Conservation (phyloP, 2,888 invertebrate species). For the Cosmorhoe ocellata region DNA sequence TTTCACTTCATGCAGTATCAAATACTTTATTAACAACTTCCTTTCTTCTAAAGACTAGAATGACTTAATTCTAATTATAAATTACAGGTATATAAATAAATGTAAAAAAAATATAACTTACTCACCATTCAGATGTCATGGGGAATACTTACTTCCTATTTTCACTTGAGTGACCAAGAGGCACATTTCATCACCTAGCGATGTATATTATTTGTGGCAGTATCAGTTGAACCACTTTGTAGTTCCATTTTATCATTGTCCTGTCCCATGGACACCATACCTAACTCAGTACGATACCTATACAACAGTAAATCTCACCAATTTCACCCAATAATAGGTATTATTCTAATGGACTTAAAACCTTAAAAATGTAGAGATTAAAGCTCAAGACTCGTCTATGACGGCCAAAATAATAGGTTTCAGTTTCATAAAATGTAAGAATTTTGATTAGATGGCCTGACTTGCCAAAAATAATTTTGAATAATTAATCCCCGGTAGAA, state of each 20-base stretch:
- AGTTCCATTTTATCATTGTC: constrained; percentile 51
- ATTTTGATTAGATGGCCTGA: constrained; percentile 59
- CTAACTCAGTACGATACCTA: constrained; percentile 37
- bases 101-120: constrained; percentile 35
- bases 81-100: constrained; percentile 26
- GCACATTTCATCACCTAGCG: constrained; percentile 40
- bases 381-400: constrained; percentile 50
- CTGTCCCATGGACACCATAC: constrained; percentile 49
- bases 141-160: constrained; percentile 59
- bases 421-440: constrained; percentile 38
- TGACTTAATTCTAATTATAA: constrained; percentile 13
- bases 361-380: constrained; percentile 58
- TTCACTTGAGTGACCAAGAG: constrained; percentile 56
- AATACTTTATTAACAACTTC: constrained; percentile 20
- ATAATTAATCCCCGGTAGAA: constrained; percentile 57
- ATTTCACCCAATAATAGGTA: constrained; percentile 31
- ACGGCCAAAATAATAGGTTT: constrained; percentile 43
- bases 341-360: constrained; percentile 53
- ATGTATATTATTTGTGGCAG: constrained; percentile 31
- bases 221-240: constrained; percentile 24
- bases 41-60: constrained; percentile 28
- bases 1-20: constrained; percentile 18
- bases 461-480: constrained; percentile 65
- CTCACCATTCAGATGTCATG: constrained; percentile 51
- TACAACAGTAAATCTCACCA: constrained; percentile 26